Conservation (phyloP, 2,113 vertebrate species). For the Gallinago jamesoni region DNA sequence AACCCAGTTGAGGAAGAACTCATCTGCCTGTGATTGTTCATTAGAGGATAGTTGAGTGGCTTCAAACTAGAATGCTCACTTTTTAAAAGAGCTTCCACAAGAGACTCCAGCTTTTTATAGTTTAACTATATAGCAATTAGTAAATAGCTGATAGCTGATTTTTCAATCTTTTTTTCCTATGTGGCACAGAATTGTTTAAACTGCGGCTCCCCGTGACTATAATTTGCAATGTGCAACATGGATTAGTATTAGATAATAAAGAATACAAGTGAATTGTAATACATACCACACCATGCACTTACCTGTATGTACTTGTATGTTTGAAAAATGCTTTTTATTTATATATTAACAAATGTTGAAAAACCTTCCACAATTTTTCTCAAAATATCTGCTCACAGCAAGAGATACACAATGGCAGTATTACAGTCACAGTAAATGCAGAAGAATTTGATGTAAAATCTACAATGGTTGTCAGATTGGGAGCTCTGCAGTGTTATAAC, state of each 20-base stretch:
- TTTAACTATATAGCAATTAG: background rate
- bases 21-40: background rate
- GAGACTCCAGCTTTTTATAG: background rate
- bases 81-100: background rate
- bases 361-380: background rate
- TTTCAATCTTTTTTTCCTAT: background rate
- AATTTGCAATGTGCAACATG: background rate
- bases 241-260: background rate
- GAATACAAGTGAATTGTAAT: background rate
- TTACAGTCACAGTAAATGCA: background rate
- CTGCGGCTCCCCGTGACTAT: background rate
- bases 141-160: background rate
- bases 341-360: background rate
- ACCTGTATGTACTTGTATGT: background rate
- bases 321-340: background rate
- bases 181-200: background rate
- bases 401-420: background rate
- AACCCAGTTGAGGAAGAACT: background rate
- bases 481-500: background rate
- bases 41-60: background rate
- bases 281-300: fast-evolving
- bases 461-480: background rate
- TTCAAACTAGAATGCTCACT: background rate
- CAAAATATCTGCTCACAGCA: background rate
- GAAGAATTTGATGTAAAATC: background rate